Evolutionary conservation across 2,797 vertebrate genomes (phyloP), one percentile per base, ranked within the genome.

Genomic region (Halcyon chelicuti): DNA sequence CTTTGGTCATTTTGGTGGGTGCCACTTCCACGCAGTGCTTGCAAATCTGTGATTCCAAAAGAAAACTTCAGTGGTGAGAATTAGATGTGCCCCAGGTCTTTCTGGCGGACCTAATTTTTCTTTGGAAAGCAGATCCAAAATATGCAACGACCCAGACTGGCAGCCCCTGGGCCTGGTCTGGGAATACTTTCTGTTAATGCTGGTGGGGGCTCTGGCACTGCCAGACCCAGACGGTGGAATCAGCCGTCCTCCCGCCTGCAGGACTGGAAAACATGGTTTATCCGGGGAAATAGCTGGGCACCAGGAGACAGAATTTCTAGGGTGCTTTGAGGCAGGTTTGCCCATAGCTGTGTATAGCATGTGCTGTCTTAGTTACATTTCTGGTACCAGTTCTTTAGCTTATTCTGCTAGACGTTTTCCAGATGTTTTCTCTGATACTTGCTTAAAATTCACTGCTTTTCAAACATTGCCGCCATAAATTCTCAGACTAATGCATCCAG

Each of bases 351-450:
- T 39, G 28, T 35, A 3, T 23, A 57, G 62, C 28, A 23, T 1
- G 3, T 62, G 66, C 44, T 63, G 66, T 81, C 70, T 54, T 63
- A 21, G 6, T 73, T 39, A 1, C 19, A 29, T 76, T 82, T 68
- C 72, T 84, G 60, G 20, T 89, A 65, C 58, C 33, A 33, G 17
- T 88, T 84, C 66, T 67, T 40, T 12, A 84, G 62, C 52, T 94
- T 63, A 31, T 60, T 77, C 85, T 94, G 58, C n/a, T 90, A 37
- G 67, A 31, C 63, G 54, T 87, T 93, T 94, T 67, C 78, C 42
- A 39, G 21, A 21, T 58, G 71, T 74, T 86, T 90, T 75, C 86
- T 75, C 37, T 67, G 65, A 66, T 58, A 62, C 55, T 79, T 76
- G 35, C 20, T 15, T 79, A 58, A 91, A 88, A 73, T 46, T 39